Evolutionary conservation across 2,797 vertebrate species (phyloP).

Genomic region (Arctocebus calabarensis): DNA sequence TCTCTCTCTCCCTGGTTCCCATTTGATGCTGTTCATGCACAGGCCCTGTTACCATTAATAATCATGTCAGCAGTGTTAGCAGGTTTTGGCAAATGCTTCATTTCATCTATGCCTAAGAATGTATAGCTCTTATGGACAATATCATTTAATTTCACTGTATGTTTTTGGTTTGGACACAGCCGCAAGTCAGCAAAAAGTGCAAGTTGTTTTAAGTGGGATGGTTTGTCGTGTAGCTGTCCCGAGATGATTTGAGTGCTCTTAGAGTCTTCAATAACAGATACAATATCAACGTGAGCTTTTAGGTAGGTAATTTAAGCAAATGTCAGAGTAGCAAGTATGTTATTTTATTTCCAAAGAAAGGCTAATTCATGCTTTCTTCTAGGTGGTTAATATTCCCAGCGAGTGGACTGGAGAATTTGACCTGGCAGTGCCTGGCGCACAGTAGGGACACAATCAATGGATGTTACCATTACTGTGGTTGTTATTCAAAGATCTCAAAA

Average conservation of each 20-base stretch:
- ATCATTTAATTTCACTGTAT: constrained; percentile 76
- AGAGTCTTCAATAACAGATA: constrained; percentile 38
- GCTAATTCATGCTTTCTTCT: not conserved
- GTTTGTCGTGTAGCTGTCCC: not conserved
- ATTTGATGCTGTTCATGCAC: not conserved
- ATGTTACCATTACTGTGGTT: not conserved
- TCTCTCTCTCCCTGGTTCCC: not conserved
- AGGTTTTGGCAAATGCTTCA: constrained; percentile 73
- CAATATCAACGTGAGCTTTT: not conserved
- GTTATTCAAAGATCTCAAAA: constrained; percentile 19
- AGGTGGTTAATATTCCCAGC: not conserved
- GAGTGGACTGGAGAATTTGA: not conserved
- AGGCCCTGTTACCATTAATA: constrained; percentile 64
- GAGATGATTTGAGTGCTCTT: constrained; percentile 17
- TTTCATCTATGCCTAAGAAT: constrained; percentile 74
- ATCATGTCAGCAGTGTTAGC: constrained; percentile 47
- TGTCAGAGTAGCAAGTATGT: constrained; percentile 29
- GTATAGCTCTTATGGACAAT: constrained; percentile 58
- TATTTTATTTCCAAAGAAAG: constrained; percentile 60
- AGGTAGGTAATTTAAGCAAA: constrained; percentile 15
- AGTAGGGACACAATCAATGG: not conserved
- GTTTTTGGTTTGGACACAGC: constrained; percentile 63
- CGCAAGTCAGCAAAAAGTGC: constrained; percentile 74
- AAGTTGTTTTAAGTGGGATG: not conserved
- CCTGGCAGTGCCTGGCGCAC: not conserved